A percentile compares a stretch with the other conserved stretches of the same genome.
These are phyloP conservation scores for Apodemia duryi DNA, from an alignment of 2,888 invertebrate species.

Conservation along the genomic window DNA sequence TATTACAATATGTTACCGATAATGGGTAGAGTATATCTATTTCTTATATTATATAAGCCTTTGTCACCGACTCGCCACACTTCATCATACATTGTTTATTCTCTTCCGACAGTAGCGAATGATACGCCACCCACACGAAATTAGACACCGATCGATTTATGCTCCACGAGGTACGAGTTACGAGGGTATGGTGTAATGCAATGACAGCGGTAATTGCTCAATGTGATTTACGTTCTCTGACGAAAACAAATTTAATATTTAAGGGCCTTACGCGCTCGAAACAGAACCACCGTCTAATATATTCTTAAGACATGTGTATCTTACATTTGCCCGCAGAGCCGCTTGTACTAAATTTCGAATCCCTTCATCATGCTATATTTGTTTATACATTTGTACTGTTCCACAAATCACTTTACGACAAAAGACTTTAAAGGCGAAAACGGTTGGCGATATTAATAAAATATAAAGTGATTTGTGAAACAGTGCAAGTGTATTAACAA, in stretches of 20 bases:
- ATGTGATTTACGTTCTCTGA: conserved; percentile 53
- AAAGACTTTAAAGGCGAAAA: no score
- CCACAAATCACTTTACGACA: no score
- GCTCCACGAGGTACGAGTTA: conserved; percentile 27
- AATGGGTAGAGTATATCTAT: not conserved
- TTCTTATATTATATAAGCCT: not conserved
- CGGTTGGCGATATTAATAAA: no score
- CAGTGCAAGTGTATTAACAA: no score
- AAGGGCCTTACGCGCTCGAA: not conserved
- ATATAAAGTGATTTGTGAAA: no score
- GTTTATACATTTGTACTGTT: no score
- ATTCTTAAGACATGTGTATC: not conserved
- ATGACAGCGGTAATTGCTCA: conserved; percentile 45
- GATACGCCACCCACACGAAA: conserved; percentile 53
- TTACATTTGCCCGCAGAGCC: not conserved
- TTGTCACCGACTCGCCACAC: not conserved
- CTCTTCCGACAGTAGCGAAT: conserved; percentile 56
- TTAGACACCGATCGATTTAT: conserved; percentile 54
- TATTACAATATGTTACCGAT: no score
- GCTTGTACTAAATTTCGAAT: no score
- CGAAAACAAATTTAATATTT: conserved; percentile 18
- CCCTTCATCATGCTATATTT: no score
- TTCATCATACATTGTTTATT: conserved; percentile 28
- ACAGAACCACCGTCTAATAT: not conserved
- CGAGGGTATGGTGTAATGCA: conserved; percentile 35